These are phyloP conservation scores for Chymomyza fuscimana DNA, from an alignment of 2,888 invertebrate species.

Conservation along the genomic window DNA sequence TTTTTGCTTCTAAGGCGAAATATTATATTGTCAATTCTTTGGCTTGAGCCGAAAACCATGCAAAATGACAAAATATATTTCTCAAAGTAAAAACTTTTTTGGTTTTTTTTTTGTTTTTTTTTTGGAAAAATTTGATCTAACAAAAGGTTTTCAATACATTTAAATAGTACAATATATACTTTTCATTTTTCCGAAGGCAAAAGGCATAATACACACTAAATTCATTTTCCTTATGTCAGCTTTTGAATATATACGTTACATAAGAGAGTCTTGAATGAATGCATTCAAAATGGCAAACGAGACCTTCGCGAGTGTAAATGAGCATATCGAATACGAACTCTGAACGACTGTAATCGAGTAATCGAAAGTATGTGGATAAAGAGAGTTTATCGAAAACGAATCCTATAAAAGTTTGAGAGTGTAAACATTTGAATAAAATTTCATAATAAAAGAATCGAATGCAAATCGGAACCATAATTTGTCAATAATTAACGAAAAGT, in stretches of 20 bases:
- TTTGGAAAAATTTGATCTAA: conserved; percentile 30
- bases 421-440: no score
- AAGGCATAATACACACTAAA: conserved; percentile 56
- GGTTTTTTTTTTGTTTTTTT: not conserved
- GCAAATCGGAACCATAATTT: no score
- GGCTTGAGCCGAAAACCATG: conserved; percentile 77
- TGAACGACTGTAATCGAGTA: no score
- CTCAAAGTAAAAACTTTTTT: conserved; percentile 39
- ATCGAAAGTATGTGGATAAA: no score
- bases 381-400: no score
- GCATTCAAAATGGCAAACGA: not conserved
- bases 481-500: no score
- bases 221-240: conserved; percentile 38
- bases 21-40: conserved; percentile 77
- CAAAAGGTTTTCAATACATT: conserved; percentile 19
- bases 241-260: conserved; percentile 39
- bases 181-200: conserved; percentile 50
- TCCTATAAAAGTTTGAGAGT: no score
- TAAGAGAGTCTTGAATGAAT: conserved; percentile 20
- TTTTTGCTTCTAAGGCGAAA: conserved; percentile 73
- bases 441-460: no score
- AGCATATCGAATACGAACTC: not conserved
- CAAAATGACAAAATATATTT: conserved; percentile 75
- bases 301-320: not conserved
- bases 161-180: not conserved